Evolutionary conservation across 2,797 vertebrate species (phyloP).

Genomic region (Rallus crepitans): DNA sequence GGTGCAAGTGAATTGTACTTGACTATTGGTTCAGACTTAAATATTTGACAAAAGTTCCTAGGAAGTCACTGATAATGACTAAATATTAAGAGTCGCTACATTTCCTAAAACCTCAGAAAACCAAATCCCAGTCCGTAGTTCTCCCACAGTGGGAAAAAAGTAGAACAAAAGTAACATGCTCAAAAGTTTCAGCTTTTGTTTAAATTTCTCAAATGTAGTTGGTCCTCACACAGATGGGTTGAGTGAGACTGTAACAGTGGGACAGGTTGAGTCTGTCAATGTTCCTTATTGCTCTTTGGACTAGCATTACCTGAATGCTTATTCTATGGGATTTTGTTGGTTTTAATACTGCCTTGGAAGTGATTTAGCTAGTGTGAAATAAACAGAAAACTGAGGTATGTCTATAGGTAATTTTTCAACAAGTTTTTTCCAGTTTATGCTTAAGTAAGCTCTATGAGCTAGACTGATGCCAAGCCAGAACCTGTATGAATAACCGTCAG

Average conservation of each 20-base stretch:
- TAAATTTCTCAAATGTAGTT: neutral
- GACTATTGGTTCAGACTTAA: neutral
- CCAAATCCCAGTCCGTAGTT: neutral
- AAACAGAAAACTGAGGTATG: neutral
- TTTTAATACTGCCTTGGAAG: neutral
- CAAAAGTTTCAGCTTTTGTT: neutral
- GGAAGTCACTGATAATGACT: neutral
- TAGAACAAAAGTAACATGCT: neutral
- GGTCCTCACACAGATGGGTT: neutral
- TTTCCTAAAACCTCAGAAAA: neutral
- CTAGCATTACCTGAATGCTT: neutral
- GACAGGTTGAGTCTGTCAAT: neutral
- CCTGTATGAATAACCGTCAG: neutral
- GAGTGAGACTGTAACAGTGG: neutral
- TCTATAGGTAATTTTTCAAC: neutral
- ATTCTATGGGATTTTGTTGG: neutral
- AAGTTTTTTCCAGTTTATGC: neutral
- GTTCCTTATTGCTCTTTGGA: neutral
- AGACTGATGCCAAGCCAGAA: neutral
- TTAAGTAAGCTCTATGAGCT: neutral
- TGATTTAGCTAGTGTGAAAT: neutral
- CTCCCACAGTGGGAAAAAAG: neutral
- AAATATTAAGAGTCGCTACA: neutral
- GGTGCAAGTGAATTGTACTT: neutral
- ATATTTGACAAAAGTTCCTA: neutral